These are phyloP conservation scores for Oreocharis arfaki DNA, from an alignment of 2,113 vertebrate genomes.

Conservation along the genomic window DNA sequence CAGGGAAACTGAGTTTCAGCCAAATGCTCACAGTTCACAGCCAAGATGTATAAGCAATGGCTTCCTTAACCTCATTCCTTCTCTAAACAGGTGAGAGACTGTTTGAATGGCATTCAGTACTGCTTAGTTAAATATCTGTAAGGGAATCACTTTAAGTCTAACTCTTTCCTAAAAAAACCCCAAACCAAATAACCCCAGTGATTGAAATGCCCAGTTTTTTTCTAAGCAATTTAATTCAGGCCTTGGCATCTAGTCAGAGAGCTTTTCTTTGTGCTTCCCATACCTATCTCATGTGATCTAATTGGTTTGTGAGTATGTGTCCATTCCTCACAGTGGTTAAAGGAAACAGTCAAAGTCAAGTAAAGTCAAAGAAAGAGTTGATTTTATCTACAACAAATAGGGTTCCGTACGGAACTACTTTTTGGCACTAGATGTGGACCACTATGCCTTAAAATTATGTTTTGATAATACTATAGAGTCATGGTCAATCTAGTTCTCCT, in stretches of 20 bases:
- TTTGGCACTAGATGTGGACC: background rate
- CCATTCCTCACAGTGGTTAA: background rate
- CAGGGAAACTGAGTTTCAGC: background rate
- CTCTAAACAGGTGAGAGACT: background rate
- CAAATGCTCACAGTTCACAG: background rate
- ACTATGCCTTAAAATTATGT: background rate
- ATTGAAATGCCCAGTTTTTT: background rate
- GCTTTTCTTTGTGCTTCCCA: background rate
- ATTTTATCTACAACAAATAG: background rate
- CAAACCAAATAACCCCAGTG: fast-evolving
- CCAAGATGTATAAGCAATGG: background rate
- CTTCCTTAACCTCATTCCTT: background rate
- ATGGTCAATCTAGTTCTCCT: background rate
- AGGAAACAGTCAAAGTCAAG: background rate
- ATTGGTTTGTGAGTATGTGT: background rate
- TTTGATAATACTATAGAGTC: background rate
- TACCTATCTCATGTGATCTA: background rate
- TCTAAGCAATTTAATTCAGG: background rate
- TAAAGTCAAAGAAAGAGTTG: background rate
- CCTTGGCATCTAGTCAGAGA: background rate
- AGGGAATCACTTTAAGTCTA: background rate
- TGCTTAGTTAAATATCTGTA: background rate
- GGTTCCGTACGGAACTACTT: background rate
- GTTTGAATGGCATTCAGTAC: background rate
- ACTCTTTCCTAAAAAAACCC: background rate